Evolutionary conservation across 2,113 vertebrate species (phyloP), one percentile per base, ranked within the genome.

Genomic region (Sphyrna mokarran): DNA sequence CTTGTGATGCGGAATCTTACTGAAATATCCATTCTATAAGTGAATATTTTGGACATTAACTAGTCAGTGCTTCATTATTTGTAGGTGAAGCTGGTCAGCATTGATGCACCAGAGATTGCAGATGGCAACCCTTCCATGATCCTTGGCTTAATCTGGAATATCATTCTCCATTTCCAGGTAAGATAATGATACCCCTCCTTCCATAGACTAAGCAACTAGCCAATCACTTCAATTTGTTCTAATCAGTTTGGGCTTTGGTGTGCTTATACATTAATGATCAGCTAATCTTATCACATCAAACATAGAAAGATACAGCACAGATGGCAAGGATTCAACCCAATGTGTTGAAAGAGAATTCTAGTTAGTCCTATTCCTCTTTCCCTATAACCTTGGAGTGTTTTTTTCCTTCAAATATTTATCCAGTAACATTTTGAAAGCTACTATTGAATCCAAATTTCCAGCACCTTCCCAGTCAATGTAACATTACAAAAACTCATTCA

Each of bases 131-230:
- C 99, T 37, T 99, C 99, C 69, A 97, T 99, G 97, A 98, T 99
- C 85, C 98, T 99, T 20, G 99, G 99, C 70, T 98, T 99, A 96
- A 98, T 99, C 97, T 99, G 99, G 99, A 99, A 99, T 97, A 99
- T 99, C 97, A 99, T 99, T 96, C 98, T 99, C 96, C 99, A 99
- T 97, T 99, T 99, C 96, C 99, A 99, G 98, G 99, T 99, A 98
- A 97, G 96, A 69, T 90, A 76, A 54, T 43, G 61, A 54, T 26
- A 54, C 43, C n/a, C 61, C 89, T 20, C 18, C 29, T 23, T 63
- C 11, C 54, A 90, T 29, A 16, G 54, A 33, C 80, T 43, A n/a
- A 83, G n/a, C 13, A 37, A 40, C 18, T 37, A 83, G 37, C 80
- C 37, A 43, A 83, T 83, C 80, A 7, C 40, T 83, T 22, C 80